Conservation (phyloP, 2,113 vertebrate species). For the Engraulis encrasicolus region DNA sequence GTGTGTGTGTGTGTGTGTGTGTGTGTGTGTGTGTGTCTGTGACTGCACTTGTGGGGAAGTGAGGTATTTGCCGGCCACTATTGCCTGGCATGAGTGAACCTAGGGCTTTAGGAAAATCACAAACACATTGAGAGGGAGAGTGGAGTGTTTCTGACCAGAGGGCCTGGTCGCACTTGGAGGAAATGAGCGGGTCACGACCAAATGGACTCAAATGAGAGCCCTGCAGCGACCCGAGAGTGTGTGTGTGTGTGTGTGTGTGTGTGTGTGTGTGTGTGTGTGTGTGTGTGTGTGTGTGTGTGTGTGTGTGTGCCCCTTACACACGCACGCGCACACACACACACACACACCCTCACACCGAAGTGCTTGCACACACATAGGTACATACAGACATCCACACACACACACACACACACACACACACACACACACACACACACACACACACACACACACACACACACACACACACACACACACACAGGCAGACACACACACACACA, state of each 20-base stretch:
- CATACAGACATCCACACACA: neutral
- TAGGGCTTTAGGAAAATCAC: slow-evolving; percentile 41
- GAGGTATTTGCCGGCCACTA: slow-evolving; percentile 13
- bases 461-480: too few species aligned
- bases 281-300: too few species aligned
- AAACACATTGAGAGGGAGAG: slow-evolving; percentile 44
- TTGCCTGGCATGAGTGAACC: slow-evolving; percentile 30
- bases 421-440: neutral
- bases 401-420: slow-evolving; percentile 1
- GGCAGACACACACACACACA: neutral
- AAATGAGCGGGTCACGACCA: slow-evolving; percentile 7
- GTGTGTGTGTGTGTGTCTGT: slow-evolving; percentile 27
- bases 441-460: neutral
- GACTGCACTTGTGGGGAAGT: slow-evolving; percentile 14
- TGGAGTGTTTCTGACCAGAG: slow-evolving; percentile 35
- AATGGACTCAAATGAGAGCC: slow-evolving; percentile 27
- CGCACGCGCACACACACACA: too few species aligned
- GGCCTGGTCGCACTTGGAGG: slow-evolving; percentile 24
- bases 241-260: too few species aligned
- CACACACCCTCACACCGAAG: neutral
- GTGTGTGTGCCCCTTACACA: too few species aligned
- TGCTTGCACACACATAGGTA: neutral
- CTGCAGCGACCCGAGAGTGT: neutral
- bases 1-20: slow-evolving; percentile 5
- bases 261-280: too few species aligned